Conservation (phyloP, 2,888 invertebrate species). For the Choristoneura rosaceana region DNA sequence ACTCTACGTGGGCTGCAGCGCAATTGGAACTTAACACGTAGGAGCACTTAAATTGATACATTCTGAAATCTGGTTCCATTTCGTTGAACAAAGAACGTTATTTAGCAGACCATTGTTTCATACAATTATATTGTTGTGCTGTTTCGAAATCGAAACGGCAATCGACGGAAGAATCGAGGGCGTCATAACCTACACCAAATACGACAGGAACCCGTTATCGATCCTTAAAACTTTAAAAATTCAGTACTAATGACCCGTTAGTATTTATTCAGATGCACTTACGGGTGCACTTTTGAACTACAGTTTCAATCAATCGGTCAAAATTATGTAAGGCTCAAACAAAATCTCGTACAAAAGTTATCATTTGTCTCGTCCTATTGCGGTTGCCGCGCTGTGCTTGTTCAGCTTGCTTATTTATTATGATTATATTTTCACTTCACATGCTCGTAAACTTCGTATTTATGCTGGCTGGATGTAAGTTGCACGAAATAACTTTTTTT, state of each 20-base stretch:
- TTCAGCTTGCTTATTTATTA: neutral
- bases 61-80: conserved; percentile 63
- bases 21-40: conserved; percentile 53
- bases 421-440: neutral
- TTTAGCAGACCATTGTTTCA: conserved; percentile 66
- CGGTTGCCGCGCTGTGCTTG: neutral
- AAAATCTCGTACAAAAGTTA: too few species aligned
- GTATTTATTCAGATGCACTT: neutral
- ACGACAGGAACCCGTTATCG: conserved; percentile 15
- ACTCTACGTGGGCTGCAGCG: conserved; percentile 54
- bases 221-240: neutral
- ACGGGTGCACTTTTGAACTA: neutral
- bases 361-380: neutral
- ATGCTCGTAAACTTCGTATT: too few species aligned
- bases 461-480: too few species aligned
- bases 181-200: conserved; percentile 37
- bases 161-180: conserved; percentile 46
- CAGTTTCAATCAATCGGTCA: too few species aligned
- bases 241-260: neutral
- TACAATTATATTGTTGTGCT: conserved; percentile 59
- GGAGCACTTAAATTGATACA: conserved; percentile 66
- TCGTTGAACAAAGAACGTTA: conserved; percentile 60
- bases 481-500: too few species aligned
- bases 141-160: conserved; percentile 45
- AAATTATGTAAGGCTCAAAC: too few species aligned